A percentile compares a stretch with the other conserved stretches of the same genome.
Evolutionary conservation across 2,113 vertebrate species (phyloP).

Genomic region (Illadopsis cleaveri): DNA sequence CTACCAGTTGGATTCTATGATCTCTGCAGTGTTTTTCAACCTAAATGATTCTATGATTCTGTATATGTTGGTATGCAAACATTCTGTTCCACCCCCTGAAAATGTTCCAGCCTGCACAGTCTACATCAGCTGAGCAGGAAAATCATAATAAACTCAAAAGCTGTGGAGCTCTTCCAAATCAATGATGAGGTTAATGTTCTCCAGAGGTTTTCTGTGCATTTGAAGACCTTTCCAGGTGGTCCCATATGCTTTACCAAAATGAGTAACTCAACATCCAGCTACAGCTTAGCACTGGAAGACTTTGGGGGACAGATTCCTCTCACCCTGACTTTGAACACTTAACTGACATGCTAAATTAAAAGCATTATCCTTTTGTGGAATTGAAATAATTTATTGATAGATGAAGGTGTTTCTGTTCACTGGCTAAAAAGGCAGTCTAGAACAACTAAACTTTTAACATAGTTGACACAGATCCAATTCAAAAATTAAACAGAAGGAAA

Average conservation of each 20-base stretch:
- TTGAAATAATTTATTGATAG: not conserved
- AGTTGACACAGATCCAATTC: not conserved
- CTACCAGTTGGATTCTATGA: not conserved
- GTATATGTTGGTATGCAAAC: not conserved
- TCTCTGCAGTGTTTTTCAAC: not conserved
- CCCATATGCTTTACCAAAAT: not conserved
- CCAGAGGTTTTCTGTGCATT: not conserved
- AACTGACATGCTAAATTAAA: not conserved
- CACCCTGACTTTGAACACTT: not conserved
- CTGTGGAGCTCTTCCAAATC: not conserved
- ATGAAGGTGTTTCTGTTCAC: not conserved
- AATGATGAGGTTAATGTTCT: not conserved
- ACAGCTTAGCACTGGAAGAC: not conserved
- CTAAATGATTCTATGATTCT: not conserved
- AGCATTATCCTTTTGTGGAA: not conserved
- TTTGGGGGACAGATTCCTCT: not conserved
- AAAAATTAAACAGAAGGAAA: not conserved
- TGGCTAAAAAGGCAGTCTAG: not conserved
- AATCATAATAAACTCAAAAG: not conserved
- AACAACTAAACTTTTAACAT: not conserved
- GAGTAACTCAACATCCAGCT: not conserved
- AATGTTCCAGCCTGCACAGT: not conserved
- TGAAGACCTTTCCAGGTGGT: not conserved
- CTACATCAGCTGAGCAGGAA: not conserved
- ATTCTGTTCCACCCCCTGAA: not conserved